These are phyloP conservation scores for Folsomia candida DNA, from an alignment of 2,888 invertebrate species.

Conservation along the genomic window DNA sequence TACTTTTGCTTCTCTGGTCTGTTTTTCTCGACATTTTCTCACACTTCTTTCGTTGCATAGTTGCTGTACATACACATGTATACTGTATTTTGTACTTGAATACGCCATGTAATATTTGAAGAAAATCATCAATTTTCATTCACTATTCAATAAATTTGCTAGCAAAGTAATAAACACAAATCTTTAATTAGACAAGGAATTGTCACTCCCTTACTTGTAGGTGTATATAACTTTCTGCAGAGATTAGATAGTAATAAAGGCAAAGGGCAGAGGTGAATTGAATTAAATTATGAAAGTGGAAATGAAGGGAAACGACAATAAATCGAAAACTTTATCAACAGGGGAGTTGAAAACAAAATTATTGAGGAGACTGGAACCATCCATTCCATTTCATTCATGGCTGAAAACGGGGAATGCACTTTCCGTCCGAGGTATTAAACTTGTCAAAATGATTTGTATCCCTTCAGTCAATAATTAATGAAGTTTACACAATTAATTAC, in stretches of 20 bases:
- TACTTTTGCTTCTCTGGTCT: no score
- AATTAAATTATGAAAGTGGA: background rate
- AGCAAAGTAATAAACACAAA: background rate
- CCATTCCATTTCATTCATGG: background rate
- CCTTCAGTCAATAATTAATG: constrained; percentile 7
- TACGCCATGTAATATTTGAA: no score
- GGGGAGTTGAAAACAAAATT: background rate
- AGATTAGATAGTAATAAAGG: background rate
- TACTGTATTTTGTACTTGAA: no score
- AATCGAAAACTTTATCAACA: background rate
- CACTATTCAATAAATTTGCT: no score
- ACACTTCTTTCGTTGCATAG: no score
- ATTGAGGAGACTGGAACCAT: background rate
- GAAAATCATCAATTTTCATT: background rate
- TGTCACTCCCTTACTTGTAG: background rate
- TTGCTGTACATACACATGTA: no score
- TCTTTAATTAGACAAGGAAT: background rate
- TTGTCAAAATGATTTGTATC: constrained; percentile 7
- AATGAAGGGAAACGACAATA: background rate
- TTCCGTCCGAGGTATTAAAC: background rate
- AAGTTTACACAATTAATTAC: constrained; percentile 7
- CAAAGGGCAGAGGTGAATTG: background rate
- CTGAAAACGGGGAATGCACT: background rate
- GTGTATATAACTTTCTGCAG: no score
- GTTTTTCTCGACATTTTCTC: no score